Conservation (phyloP, 2,888 invertebrate genomes). For the Drosophila kuntzei region DNA sequence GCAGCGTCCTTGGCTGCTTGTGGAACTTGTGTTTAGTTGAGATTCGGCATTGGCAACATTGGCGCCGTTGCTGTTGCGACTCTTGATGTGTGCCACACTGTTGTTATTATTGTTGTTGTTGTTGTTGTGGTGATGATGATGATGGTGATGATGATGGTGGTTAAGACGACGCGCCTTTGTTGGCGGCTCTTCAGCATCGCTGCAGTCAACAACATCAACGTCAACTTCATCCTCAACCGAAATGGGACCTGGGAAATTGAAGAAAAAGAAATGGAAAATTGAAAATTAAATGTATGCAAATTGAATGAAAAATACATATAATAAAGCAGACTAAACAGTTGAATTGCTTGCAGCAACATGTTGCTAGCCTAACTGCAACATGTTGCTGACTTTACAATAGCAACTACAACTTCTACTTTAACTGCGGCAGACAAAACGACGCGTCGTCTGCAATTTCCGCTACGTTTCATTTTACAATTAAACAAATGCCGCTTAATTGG, state of each 20-base stretch:
- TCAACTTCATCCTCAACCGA: slow-evolving; percentile 89
- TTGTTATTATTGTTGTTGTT: slow-evolving; percentile 48
- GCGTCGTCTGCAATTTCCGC: slow-evolving; percentile 65
- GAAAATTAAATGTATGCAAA: slow-evolving; percentile 38
- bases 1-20: slow-evolving; percentile 83
- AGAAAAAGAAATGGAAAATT: slow-evolving; percentile 25
- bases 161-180: slow-evolving; percentile 81
- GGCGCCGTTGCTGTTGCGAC: slow-evolving; percentile 51
- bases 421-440: slow-evolving; percentile 61
- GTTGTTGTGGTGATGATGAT: slow-evolving; percentile 36
- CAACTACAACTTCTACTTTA: neutral
- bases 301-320: slow-evolving; percentile 20
- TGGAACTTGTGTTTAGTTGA: slow-evolving; percentile 79
- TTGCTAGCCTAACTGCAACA: slow-evolving; percentile 23
- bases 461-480: slow-evolving; percentile 58
- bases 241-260: slow-evolving; percentile 83
- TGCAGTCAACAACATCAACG: slow-evolving; percentile 90
- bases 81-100: slow-evolving; percentile 63
- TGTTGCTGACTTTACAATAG: slow-evolving; percentile 29
- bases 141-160: slow-evolving; percentile 59
- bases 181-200: slow-evolving; percentile 87
- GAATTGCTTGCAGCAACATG: slow-evolving; percentile 38
- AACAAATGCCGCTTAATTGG: slow-evolving; percentile 67
- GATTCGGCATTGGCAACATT: slow-evolving; percentile 55
- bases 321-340: neutral